Evolutionary conservation across 35 echinoderm and acorn worm genomes (phyloP).

Genomic region (Amphiura filiformis): DNA sequence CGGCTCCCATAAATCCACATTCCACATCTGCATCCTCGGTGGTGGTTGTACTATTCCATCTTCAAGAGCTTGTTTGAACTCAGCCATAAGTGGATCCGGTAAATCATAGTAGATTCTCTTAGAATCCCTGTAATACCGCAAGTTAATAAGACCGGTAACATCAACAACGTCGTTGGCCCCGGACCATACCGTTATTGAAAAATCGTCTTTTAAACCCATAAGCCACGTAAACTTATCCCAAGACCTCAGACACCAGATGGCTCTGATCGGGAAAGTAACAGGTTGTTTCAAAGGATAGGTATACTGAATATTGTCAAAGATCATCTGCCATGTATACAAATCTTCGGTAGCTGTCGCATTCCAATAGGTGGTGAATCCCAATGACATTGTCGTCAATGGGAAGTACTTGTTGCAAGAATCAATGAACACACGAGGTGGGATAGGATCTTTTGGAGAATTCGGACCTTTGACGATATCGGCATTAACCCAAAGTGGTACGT

Average conservation of each 20-base stretch:
- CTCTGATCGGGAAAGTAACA: slow-evolving; percentile 68
- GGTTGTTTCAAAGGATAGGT: slow-evolving; percentile 54
- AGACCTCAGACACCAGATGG: slow-evolving; percentile 54
- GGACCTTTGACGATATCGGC: slow-evolving; percentile 74
- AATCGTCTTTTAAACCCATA: slow-evolving; percentile 55
- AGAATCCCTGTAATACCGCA: slow-evolving; percentile 54
- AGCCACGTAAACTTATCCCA: slow-evolving; percentile 76
- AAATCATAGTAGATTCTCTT: slow-evolving; percentile 69
- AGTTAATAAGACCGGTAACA: slow-evolving; percentile 40
- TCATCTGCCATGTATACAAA: slow-evolving; percentile 78
- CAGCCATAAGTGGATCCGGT: slow-evolving; percentile 21
- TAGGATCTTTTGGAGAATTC: slow-evolving; percentile 70
- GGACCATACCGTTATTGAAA: slow-evolving; percentile 74
- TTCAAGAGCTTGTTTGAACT: slow-evolving; percentile 2
- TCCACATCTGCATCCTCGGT: background rate
- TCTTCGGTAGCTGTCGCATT: slow-evolving; percentile 14
- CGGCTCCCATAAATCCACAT: background rate
- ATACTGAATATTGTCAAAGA: slow-evolving; percentile 75
- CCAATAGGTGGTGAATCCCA: slow-evolving; percentile 65
- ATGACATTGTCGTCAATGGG: slow-evolving; percentile 61
- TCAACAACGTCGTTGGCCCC: slow-evolving; percentile 35
- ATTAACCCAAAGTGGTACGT: slow-evolving; percentile 66
- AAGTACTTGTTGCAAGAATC: slow-evolving; percentile 39
- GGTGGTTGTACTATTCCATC: background rate
- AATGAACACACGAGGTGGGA: slow-evolving; percentile 59